Conservation (phyloP, 1,140 invertebrate species). For the Bradysia coprophila region DNA sequence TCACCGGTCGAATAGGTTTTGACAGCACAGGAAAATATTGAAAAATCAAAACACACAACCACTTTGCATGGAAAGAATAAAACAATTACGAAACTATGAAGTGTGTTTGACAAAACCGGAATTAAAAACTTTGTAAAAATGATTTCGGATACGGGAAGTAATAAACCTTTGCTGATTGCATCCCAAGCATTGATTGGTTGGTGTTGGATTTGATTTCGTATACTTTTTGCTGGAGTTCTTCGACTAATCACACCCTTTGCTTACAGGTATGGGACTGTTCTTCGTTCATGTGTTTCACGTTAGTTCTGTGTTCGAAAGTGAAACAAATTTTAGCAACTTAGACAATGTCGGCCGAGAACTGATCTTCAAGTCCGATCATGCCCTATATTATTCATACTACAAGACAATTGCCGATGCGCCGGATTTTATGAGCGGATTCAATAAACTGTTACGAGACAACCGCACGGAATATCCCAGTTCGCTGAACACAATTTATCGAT, state of each 20-base stretch:
- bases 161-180: no score
- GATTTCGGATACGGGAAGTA: no score
- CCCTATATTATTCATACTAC: conserved; percentile 21
- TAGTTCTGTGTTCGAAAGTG: background rate
- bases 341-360: conserved; percentile 9
- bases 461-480: conserved; percentile 19
- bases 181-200: no score
- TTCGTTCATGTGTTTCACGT: background rate
- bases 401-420: conserved; percentile 17
- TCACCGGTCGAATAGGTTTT: no score
- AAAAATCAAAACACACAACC: no score
- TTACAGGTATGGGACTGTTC: background rate
- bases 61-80: no score
- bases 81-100: no score
- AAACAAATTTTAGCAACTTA: background rate
- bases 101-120: no score
- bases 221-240: no score
- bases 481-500: conserved; percentile 18
- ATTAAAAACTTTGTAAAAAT: no score
- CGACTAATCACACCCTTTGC: background rate
- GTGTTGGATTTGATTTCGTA: no score
- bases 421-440: conserved; percentile 16
- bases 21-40: no score
- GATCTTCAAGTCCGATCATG: conserved; percentile 16
- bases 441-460: conserved; percentile 16